Percentiles rank a stretch among this genome's conserved stretches.
These are phyloP conservation scores for Chalcosyrphus nemorum DNA, from an alignment of 2,888 invertebrate genomes.

Conservation along the genomic window DNA sequence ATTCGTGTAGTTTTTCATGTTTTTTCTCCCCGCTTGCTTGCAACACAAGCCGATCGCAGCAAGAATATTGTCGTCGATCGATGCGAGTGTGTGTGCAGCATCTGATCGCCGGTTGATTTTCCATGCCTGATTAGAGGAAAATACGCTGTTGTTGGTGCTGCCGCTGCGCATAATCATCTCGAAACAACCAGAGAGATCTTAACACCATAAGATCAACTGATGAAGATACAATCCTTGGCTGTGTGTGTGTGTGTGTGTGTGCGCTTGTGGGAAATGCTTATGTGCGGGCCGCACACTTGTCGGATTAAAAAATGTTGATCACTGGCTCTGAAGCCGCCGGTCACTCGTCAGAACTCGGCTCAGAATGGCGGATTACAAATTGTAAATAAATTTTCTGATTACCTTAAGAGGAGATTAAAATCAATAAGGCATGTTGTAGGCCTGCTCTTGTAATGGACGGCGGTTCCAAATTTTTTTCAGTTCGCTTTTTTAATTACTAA, in stretches of 20 bases:
- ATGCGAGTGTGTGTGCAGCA: conserved; percentile 26
- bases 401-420: conserved; percentile 70
- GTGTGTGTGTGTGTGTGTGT: background rate
- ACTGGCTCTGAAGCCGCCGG: conserved; percentile 20
- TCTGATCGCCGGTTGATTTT: conserved; percentile 64
- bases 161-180: conserved; percentile 35
- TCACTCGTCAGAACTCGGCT: conserved; percentile 51
- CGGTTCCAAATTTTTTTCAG: background rate
- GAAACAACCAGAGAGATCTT: conserved; percentile 47
- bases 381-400: conserved; percentile 72
- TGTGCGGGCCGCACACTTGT: conserved; percentile 68
- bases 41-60: conserved; percentile 43
- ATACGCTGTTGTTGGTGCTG: conserved; percentile 21
- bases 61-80: conserved; percentile 63
- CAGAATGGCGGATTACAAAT: conserved; percentile 71
- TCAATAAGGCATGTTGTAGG: conserved; percentile 60
- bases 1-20: conserved; percentile 71
- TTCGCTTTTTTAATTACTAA: conserved; percentile 17
- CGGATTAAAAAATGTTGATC: conserved; percentile 64
- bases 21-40: conserved; percentile 38
- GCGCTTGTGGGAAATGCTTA: conserved; percentile 17
- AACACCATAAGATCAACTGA: conserved; percentile 48
- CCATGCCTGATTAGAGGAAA: conserved; percentile 69
- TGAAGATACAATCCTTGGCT: conserved; percentile 37
- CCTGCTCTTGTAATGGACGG: conserved; percentile 14